These are phyloP conservation scores for Elanus axillaris DNA, from an alignment of 2,113 vertebrate species.

Conservation along the genomic window DNA sequence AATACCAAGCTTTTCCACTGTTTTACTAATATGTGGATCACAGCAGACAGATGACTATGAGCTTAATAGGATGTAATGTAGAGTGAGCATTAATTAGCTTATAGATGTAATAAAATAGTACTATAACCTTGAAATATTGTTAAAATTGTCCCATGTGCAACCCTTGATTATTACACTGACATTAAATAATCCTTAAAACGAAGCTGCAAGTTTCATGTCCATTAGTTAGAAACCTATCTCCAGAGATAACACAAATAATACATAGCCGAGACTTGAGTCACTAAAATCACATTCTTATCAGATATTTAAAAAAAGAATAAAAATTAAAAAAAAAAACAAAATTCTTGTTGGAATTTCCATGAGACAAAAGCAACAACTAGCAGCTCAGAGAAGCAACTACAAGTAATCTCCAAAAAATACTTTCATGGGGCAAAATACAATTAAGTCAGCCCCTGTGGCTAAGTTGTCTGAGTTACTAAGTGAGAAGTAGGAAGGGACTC, in stretches of 20 bases:
- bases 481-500: background rate
- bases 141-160: background rate
- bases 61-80: background rate
- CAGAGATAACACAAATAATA: background rate
- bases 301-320: background rate
- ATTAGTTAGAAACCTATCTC: background rate
- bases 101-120: background rate
- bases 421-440: background rate
- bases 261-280: background rate
- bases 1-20: background rate
- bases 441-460: background rate
- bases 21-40: background rate
- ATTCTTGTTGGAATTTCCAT: background rate
- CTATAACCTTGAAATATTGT: background rate
- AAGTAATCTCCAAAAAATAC: background rate
- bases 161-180: background rate
- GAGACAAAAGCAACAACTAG: background rate
- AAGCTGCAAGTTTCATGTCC: background rate
- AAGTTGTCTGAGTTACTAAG: background rate
- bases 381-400: background rate
- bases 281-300: background rate
- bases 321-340: accelerated
- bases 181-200: background rate
- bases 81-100: background rate
- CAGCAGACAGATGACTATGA: background rate